Conservation (phyloP, 2,113 vertebrate species). For the Tachuris rubrigastra region DNA sequence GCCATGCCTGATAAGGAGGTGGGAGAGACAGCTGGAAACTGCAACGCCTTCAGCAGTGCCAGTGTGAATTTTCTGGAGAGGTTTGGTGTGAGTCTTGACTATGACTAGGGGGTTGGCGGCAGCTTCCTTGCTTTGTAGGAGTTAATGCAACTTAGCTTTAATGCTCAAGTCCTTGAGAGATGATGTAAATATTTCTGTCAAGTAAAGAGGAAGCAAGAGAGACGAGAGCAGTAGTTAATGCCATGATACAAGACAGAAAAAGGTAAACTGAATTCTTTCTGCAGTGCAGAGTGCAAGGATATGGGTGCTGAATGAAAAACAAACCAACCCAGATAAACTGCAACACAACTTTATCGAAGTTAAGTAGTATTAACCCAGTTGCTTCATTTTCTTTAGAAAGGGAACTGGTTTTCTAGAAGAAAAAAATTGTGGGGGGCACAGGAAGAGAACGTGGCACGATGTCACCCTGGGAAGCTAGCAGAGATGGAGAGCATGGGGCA, state of each 20-base stretch:
- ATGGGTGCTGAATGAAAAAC: not conserved
- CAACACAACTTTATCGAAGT: not conserved
- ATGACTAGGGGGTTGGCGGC: accelerated
- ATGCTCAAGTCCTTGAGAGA: not conserved
- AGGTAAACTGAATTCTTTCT: not conserved
- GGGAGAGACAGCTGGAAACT: not conserved
- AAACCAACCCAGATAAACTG: not conserved
- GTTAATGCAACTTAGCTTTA: not conserved
- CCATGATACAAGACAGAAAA: not conserved
- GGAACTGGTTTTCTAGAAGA: not conserved
- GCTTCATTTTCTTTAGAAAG: not conserved
- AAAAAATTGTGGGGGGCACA: accelerated
- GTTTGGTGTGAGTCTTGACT: not conserved
- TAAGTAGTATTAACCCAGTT: not conserved
- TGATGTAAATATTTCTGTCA: not conserved
- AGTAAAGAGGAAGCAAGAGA: not conserved
- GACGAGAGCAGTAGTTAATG: not conserved
- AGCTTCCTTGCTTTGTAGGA: not conserved
- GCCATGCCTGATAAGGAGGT: not conserved
- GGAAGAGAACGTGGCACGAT: not conserved
- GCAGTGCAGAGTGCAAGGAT: not conserved
- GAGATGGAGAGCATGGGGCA: accelerated
- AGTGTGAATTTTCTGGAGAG: not conserved
- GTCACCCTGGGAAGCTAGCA: accelerated
- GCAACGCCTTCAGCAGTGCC: not conserved